Percentiles rank a stretch among this genome's conserved stretches.
Evolutionary conservation across 2,888 invertebrate species (phyloP).

Genomic region (Ernsta delagoae): DNA sequence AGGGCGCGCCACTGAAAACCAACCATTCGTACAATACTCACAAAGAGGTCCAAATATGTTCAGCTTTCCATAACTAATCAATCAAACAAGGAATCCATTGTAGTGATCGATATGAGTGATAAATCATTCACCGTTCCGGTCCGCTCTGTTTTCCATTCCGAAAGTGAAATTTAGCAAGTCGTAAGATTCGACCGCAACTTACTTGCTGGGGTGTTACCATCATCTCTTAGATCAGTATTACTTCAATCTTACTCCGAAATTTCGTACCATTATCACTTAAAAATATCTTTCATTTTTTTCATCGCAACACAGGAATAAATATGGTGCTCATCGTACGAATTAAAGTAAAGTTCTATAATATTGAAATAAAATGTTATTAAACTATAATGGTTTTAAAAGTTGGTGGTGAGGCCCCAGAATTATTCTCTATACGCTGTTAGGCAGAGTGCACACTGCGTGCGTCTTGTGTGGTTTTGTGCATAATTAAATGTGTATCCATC

Average conservation of each 20-base stretch:
- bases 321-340: no score
- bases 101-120: conserved; percentile 44
- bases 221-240: no score
- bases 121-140: conserved; percentile 45
- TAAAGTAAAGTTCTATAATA: no score
- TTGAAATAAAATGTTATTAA: no score
- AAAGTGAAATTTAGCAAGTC: conserved; percentile 60
- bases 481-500: conserved; percentile 19
- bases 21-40: conserved; percentile 12
- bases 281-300: no score
- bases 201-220: no score
- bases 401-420: conserved; percentile 36
- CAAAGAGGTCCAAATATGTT: conserved; percentile 17
- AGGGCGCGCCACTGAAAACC: conserved; percentile 20
- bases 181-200: conserved; percentile 48
- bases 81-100: conserved; percentile 37
- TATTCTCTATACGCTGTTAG: conserved; percentile 42
- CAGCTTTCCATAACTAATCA: conserved; percentile 34
- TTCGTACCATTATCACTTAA: no score
- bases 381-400: no score
- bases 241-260: no score
- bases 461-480: conserved; percentile 5
- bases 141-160: conserved; percentile 47
- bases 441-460: conserved; percentile 2
- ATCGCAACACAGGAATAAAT: no score